These are phyloP conservation scores for Eupithecia dodoneata DNA, from an alignment of 2,888 invertebrate genomes.

Conservation along the genomic window DNA sequence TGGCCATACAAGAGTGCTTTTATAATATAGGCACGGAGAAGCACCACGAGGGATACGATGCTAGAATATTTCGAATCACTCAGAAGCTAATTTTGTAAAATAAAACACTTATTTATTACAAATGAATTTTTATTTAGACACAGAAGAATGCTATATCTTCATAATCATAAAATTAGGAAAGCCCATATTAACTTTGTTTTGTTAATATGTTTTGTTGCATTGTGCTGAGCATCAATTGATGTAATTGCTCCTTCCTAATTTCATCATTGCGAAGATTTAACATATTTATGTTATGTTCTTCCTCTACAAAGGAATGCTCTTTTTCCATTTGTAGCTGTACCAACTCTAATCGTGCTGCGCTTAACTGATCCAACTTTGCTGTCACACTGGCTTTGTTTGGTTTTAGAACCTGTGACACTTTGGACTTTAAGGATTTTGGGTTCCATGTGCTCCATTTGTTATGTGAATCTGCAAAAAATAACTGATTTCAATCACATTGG, in stretches of 20 bases:
- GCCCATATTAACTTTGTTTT: slow-evolving; percentile 10
- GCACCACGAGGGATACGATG: slow-evolving; percentile 3
- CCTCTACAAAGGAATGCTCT: no score
- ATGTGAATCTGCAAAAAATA: slow-evolving; percentile 22
- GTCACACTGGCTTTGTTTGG: slow-evolving; percentile 11
- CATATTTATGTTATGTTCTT: slow-evolving; percentile 6
- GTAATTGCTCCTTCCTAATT: slow-evolving; percentile 8
- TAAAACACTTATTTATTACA: background rate
- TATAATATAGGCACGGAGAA: slow-evolving; percentile 1
- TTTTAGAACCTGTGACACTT: slow-evolving; percentile 4
- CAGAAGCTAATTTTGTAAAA: slow-evolving; percentile 11
- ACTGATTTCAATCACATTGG: slow-evolving; percentile 6
- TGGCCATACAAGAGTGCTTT: no score
- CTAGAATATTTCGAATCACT: slow-evolving; percentile 4
- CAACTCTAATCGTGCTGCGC: slow-evolving; percentile 12
- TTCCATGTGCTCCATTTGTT: slow-evolving; percentile 4
- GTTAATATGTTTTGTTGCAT: background rate
- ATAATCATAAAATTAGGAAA: slow-evolving; percentile 8
- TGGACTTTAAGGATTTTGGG: background rate
- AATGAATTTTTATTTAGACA: slow-evolving; percentile 9
- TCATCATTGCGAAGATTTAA: slow-evolving; percentile 12
- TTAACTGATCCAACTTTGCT: slow-evolving; percentile 4
- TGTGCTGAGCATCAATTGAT: slow-evolving; percentile 4
- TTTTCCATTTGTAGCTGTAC: slow-evolving; percentile 10
- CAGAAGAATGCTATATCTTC: slow-evolving; percentile 4